A percentile compares a stretch with the other conserved stretches of the same genome.
phyloP scores from a whole-genome alignment of 2,888 invertebrate genomes.

The Trimorus sp. region DNA sequence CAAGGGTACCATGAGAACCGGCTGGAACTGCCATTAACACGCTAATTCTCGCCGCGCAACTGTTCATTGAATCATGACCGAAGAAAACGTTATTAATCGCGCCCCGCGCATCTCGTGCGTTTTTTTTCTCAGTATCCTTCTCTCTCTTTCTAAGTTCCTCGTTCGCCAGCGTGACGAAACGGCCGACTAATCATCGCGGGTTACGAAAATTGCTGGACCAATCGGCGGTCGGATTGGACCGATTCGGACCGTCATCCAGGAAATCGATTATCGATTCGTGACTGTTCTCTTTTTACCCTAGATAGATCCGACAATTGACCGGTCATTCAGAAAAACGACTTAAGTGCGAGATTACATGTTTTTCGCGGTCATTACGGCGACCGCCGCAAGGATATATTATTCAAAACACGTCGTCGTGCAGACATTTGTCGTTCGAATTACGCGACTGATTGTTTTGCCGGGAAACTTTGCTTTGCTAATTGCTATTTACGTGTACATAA shows the following conservation, averaged over 20 bases:
- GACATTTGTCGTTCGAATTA: too few species aligned
- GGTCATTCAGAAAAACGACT: too few species aligned
- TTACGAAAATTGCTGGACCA: background rate
- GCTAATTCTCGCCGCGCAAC: slow-evolving; percentile 48
- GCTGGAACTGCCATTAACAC: slow-evolving; percentile 61
- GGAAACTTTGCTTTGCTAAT: too few species aligned
- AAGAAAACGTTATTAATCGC: slow-evolving; percentile 54
- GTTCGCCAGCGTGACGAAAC: too few species aligned
- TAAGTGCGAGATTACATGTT: too few species aligned
- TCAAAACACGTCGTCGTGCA: too few species aligned
- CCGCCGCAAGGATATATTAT: too few species aligned
- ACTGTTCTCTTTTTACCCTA: slow-evolving; percentile 9
- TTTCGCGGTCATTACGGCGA: too few species aligned
- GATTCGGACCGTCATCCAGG: slow-evolving; percentile 19
- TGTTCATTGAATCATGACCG: slow-evolving; percentile 45
- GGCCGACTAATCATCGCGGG: background rate
- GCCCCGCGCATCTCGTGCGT: background rate
- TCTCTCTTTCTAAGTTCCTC: slow-evolving; percentile 28
- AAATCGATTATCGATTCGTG: slow-evolving; percentile 38
- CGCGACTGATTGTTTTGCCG: too few species aligned
- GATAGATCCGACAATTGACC: background rate
- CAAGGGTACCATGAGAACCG: slow-evolving; percentile 69
- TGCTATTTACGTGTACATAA: too few species aligned
- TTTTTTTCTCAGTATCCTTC: slow-evolving; percentile 5
- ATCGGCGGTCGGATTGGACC: background rate